A percentile compares a stretch with the other conserved stretches of the same genome.
phyloP scores from a whole-genome alignment of 2,113 vertebrate genomes.

The Mystacornis crossleyi region DNA sequence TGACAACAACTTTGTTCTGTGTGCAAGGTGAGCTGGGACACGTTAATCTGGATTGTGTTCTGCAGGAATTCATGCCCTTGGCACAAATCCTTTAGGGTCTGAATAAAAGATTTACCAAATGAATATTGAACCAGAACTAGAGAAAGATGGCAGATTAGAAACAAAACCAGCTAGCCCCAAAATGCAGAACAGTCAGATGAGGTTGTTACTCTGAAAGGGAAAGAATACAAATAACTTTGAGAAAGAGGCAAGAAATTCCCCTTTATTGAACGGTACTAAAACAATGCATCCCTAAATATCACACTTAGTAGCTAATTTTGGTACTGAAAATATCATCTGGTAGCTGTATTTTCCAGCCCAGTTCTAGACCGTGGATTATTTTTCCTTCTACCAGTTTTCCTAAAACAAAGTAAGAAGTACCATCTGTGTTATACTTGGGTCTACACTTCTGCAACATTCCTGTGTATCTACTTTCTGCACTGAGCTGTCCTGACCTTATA shows the following conservation, averaged over 20 bases:
- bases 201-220: background rate
- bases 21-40: background rate
- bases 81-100: background rate
- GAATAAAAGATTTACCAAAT: background rate
- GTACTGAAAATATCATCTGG: background rate
- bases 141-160: background rate
- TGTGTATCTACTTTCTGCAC: background rate
- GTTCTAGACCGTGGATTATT: background rate
- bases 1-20: background rate
- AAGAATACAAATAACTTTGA: background rate
- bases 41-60: background rate
- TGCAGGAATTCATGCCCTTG: background rate
- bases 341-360: background rate
- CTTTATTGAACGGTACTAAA: background rate
- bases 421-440: background rate
- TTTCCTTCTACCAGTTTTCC: background rate
- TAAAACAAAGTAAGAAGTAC: background rate
- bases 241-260: background rate
- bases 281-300: background rate
- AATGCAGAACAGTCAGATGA: background rate
- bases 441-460: background rate
- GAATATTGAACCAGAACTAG: background rate
- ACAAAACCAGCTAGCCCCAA: background rate
- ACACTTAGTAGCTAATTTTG: background rate
- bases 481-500: background rate